phyloP scores from a whole-genome alignment of 1,140 invertebrate species.

The Drosophila quadrilineata region DNA sequence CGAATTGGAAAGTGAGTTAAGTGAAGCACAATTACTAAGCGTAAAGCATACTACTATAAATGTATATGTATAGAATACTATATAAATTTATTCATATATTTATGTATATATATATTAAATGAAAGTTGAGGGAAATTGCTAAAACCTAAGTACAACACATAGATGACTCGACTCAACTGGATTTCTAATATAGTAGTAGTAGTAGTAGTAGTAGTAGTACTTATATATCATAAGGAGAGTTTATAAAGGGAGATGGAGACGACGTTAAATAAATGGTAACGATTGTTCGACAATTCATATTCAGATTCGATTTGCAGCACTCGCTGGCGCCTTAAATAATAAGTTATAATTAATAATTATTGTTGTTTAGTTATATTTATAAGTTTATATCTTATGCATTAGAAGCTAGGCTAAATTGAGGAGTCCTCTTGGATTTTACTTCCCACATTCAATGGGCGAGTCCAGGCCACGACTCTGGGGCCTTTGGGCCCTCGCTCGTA shows the following conservation, averaged over 20 bases:
- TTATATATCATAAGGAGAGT: conserved; percentile 50
- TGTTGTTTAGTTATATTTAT: too few relatives aligned
- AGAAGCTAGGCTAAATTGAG: conserved; percentile 42
- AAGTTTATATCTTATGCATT: conserved; percentile 50
- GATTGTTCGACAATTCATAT: conserved; percentile 78
- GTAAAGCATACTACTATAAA: conserved; percentile 31
- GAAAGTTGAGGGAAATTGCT: conserved; percentile 41
- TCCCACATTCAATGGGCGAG: too few relatives aligned
- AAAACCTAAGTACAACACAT: conserved; percentile 77
- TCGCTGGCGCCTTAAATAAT: conserved; percentile 51
- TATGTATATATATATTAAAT: too few relatives aligned
- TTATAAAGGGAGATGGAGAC: too few relatives aligned
- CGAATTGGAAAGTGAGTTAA: not conserved
- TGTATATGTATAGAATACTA: too few relatives aligned
- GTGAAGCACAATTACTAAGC: conserved; percentile 5
- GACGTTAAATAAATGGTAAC: conserved; percentile 76
- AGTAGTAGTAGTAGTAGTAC: conserved; percentile 38
- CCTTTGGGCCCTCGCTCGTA: conserved; percentile 68
- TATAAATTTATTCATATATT: too few relatives aligned
- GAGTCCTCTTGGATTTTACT: not conserved
- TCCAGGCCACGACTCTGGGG: conserved; percentile 53
- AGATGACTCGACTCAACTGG: conserved; percentile 43
- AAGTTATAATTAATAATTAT: conserved; percentile 9
- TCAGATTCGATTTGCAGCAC: conserved; percentile 39
- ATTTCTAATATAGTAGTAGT: too few relatives aligned